Conservation (phyloP, 2,113 vertebrate species). For the Cercocebus atys region DNA sequence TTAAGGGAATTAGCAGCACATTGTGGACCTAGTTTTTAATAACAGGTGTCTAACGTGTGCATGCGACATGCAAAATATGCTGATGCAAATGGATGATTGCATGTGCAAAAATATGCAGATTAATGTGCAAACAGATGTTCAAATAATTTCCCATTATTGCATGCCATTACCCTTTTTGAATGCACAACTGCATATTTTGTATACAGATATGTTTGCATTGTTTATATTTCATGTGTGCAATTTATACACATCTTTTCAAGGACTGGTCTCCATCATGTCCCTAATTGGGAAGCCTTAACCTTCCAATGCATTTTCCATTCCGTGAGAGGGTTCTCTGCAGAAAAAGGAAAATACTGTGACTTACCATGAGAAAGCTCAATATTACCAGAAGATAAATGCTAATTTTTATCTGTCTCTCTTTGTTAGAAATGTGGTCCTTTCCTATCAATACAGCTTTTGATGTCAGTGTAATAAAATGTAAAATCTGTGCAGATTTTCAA, state of each 20-base stretch:
- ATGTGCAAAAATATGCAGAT: slow-evolving; percentile 83
- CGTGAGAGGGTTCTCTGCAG: slow-evolving; percentile 34
- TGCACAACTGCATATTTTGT: slow-evolving; percentile 77
- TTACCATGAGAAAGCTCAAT: slow-evolving; percentile 62
- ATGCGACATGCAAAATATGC: slow-evolving; percentile 78
- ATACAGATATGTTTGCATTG: slow-evolving; percentile 67
- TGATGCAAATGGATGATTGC: slow-evolving; percentile 78
- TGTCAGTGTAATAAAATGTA: slow-evolving; percentile 80
- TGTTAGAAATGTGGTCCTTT: slow-evolving; percentile 74
- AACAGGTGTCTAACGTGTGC: slow-evolving; percentile 80
- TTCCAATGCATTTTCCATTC: slow-evolving; percentile 34
- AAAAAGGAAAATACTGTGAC: slow-evolving; percentile 7
- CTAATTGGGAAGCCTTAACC: slow-evolving; percentile 60
- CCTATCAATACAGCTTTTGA: slow-evolving; percentile 81
- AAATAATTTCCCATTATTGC: slow-evolving; percentile 81
- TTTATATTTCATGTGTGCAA: slow-evolving; percentile 71
- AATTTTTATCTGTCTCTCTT: slow-evolving; percentile 78
- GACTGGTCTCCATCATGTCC: slow-evolving; percentile 36
- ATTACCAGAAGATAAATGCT: slow-evolving; percentile 77
- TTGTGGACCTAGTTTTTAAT: slow-evolving; percentile 71
- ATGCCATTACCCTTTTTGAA: slow-evolving; percentile 78
- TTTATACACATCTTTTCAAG: slow-evolving; percentile 71
- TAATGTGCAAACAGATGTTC: slow-evolving; percentile 82
- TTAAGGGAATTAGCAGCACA: slow-evolving; percentile 60
- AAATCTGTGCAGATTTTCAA: slow-evolving; percentile 81